Evolutionary conservation across 2,888 invertebrate genomes (phyloP).

Genomic region (Drosophila lutescens): DNA sequence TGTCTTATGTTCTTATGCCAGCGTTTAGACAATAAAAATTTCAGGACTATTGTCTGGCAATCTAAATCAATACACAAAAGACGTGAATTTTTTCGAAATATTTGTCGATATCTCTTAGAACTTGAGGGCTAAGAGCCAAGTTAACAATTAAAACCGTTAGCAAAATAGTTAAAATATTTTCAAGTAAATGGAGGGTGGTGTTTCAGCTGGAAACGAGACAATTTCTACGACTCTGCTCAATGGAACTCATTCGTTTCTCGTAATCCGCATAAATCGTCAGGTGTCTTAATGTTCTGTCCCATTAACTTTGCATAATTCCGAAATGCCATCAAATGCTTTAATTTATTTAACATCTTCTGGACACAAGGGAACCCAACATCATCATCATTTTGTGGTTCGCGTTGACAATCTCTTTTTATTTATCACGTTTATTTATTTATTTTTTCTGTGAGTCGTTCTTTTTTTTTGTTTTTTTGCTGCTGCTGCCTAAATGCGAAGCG

Average conservation of each 20-base stretch:
- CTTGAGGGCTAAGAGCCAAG: background rate
- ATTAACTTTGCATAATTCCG: conserved; percentile 62
- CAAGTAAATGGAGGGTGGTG: conserved; percentile 6
- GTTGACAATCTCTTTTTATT: conserved; percentile 49
- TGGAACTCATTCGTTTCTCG: background rate
- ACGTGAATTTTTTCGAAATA: conserved; percentile 13
- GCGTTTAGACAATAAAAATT: conserved; percentile 46
- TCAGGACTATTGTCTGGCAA: conserved; percentile 74
- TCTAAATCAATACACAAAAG: conserved; percentile 71
- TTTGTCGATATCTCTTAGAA: conserved; percentile 8
- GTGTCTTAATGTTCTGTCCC: conserved; percentile 33
- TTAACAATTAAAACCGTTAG: conserved; percentile 71
- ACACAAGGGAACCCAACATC: conserved; percentile 14
- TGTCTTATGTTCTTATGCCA: conserved; percentile 26
- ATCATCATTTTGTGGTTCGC: conserved; percentile 12
- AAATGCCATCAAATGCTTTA: conserved; percentile 54
- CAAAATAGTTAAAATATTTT: conserved; percentile 60
- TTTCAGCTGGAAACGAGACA: background rate
- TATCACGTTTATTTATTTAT: conserved; percentile 20
- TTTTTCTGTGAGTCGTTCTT: background rate
- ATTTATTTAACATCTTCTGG: conserved; percentile 55
- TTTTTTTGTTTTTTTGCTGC: background rate
- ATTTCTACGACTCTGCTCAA: conserved; percentile 1
- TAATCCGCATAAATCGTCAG: conserved; percentile 38
- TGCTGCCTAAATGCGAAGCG: conserved; percentile 34